Base-by-base conservation (phyloP, 1,140 invertebrate genomes). In the Brachionus rotundiformis region DNA sequence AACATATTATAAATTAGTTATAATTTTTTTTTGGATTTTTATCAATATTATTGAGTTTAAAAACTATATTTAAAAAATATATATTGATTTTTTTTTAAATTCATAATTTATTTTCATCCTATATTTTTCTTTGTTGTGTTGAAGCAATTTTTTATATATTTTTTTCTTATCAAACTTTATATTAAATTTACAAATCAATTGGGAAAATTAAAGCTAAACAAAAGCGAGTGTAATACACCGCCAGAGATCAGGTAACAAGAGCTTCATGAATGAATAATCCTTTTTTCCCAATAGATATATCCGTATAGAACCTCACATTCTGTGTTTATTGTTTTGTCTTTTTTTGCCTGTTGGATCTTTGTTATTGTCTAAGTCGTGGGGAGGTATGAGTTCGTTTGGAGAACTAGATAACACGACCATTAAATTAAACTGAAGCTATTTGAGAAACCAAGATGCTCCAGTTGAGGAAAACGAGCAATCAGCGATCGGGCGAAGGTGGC, bases 1-100 rank as follows among this genome's bases (percentile, higher is more conserved):
- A 7, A 54, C 19, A 19, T 25, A 54, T 54, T 54, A 54, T 33
- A 68, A 68, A 33, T 68, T 68, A 23, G 31, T 68, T 39, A 68
- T 68, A 36, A 68, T 73, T 73, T 73, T 25, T 41, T 44, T 19
- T 16, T 68, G n/a, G 16, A 25, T 31, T 16, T 31, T 16, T 36
- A 71, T n/a, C 16, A 71, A 71, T 54, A 54, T 54, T 54, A 25
- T 54, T 54, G 47, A 54, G 47, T 54, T 54, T 54, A 54, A 29
- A 41, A 31, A 25, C 13, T 25, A 73, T 27, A 44, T 73, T 36
- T 71, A 71, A 36, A 71, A 44, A 73, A 44, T 73, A 73, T 73
- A 44, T 73, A 73, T 73, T 73, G 68, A 73, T 73, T 73, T 73
- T 73, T 71, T 71, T 71, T 73, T 33, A 7, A 68, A 73, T 73